Base-by-base conservation (phyloP, 2,113 vertebrate species). In the Semnornis frantzii region DNA sequence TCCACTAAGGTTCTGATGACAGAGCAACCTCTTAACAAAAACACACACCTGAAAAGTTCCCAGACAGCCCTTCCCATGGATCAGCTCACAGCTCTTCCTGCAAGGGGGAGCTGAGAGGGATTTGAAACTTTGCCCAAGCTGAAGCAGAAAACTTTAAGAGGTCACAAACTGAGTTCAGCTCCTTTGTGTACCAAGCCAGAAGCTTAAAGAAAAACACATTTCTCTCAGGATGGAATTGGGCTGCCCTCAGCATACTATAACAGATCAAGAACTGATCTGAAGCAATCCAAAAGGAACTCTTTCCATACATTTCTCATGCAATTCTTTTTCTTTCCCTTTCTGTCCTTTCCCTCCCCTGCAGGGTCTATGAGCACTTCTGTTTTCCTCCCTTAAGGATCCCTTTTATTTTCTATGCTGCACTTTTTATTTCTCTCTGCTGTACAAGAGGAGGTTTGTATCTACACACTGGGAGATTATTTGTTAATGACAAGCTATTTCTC, bases 351-450 rank as follows among this genome's bases (percentile, higher is more conserved):
- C 71, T 72, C 25, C 11, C 10, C 66, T 64, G 46, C 9, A 44
- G 25, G 19, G 4, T 64, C 80, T 57, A 28, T 81, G 62, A 92
- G 68, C 3, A 15, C 19, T 81, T 95, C 55, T 30, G 16, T 19
- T 91, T 79, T 65, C 57, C 39, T 70, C 74, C 48, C 37, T 87
- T 86, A 95, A 92, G 5, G 72, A 90, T 34, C 30, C 44, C 34
- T 89, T 90, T 96, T 84, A 94, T 80, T 88, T 88, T 62, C 54
- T 28, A 9, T 54, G 77, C 73, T 59, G 28, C 39, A 80, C 16
- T 73, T 85, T 92, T 92, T 86, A 92, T 90, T 81, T 88, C 76
- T 90, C 76, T 82, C 58, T 65, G 73, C 39, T 81, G 76, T 68
- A 81, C 17, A 60, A 0, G 10, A 80, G 31, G 15, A 80, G 8